phyloP scores from a whole-genome alignment of 2,797 vertebrate genomes.

The Fistularia tabacaria region DNA sequence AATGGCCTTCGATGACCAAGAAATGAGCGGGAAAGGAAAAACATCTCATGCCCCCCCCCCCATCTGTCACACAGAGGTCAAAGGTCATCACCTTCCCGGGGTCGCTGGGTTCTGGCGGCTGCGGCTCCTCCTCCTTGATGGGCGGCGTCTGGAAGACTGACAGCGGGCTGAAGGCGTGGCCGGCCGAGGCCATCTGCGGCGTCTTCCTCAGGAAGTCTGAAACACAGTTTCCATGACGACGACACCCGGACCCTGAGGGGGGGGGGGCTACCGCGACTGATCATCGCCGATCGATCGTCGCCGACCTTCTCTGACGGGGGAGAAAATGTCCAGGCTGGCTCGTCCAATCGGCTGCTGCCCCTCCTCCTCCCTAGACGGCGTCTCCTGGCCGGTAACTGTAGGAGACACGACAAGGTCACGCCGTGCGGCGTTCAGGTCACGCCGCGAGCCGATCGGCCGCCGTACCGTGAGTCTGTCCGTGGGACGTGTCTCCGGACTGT shows the following conservation, averaged over 20 bases:
- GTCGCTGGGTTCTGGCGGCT: slow-evolving; percentile 38
- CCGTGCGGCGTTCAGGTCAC: neutral
- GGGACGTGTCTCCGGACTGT: slow-evolving; percentile 4
- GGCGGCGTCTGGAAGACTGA: slow-evolving; percentile 70
- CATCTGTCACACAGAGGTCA: neutral
- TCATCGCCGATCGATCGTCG: neutral
- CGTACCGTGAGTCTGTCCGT: slow-evolving; percentile 38
- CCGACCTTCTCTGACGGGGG: slow-evolving; percentile 67
- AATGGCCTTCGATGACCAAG: no score
- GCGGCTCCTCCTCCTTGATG: slow-evolving; percentile 83
- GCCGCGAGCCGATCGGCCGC: neutral
- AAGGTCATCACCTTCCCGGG: slow-evolving; percentile 37
- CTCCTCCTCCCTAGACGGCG: slow-evolving; percentile 49
- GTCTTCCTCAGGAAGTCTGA: slow-evolving; percentile 80
- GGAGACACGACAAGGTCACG: slow-evolving; percentile 6
- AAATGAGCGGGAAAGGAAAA: neutral
- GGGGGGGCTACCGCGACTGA: no score
- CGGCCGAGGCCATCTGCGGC: slow-evolving; percentile 58
- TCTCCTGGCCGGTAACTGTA: slow-evolving; percentile 47
- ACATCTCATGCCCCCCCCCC: neutral
- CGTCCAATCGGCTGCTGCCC: slow-evolving; percentile 42
- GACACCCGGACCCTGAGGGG: neutral
- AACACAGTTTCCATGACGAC: slow-evolving; percentile 3
- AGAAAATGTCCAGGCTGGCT: slow-evolving; percentile 66
- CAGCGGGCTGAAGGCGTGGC: slow-evolving; percentile 77